phyloP scores from a whole-genome alignment of 2,113 vertebrate genomes.

The Recurvirostra avosetta region DNA sequence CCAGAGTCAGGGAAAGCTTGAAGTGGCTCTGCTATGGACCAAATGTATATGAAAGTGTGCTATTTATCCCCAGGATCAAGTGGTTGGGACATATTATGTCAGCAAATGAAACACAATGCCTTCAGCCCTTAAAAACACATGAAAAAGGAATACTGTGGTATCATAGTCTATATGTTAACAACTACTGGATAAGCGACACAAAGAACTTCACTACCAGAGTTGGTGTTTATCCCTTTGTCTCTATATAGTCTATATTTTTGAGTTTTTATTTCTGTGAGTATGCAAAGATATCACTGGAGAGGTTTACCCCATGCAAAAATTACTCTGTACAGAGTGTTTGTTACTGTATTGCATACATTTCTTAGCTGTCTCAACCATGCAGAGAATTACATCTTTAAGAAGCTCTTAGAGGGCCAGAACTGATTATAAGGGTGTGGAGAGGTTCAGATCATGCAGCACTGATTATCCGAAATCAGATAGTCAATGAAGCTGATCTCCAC shows the following conservation, averaged over 20 bases:
- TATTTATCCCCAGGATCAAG: neutral
- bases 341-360: neutral
- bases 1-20: neutral
- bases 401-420: neutral
- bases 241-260: neutral
- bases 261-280: neutral
- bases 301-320: neutral
- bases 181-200: neutral
- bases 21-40: neutral
- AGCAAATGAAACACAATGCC: neutral
- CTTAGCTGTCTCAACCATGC: neutral
- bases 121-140: neutral
- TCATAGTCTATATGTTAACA: neutral
- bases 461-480: neutral
- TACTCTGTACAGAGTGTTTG: neutral
- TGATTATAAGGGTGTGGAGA: neutral
- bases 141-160: neutral
- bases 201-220: neutral
- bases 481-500: neutral
- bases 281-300: neutral
- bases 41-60: neutral
- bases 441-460: neutral
- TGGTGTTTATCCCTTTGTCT: neutral
- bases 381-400: neutral
- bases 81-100: neutral